Base-by-base conservation (phyloP, 92 coral and sea anemone genomes). In the Phenganax stokvisi region DNA sequence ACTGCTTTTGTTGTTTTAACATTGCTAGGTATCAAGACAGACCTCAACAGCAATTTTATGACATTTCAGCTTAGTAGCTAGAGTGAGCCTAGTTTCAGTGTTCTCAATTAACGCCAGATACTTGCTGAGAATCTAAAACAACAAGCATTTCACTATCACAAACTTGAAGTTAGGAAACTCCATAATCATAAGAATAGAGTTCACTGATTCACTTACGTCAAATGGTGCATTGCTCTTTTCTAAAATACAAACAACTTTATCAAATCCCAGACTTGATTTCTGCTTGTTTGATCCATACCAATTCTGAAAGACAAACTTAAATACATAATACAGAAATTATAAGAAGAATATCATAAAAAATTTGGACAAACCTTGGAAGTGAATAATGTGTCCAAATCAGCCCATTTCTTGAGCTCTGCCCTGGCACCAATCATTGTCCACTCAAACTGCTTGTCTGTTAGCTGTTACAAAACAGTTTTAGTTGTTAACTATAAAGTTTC, bases 21-120 rank as follows among this genome's bases (percentile, higher is more conserved):
- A 37, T 37, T 37, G 47, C 47, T 37, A 37, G 47, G 47, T 37
- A 37, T 37, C 47, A 73, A 20, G 1, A 15, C 87, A 84, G 66
- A 94, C 98, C 97, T 94, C 97, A 54, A 94, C 89, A 10, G 85
- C 97, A 70, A 90, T 91, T 60, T 89, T 89, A 72, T 94, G 97
- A 65, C 91, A 92, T 86, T 91, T 86, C 20, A 79, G 76, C 67
- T 84, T 94, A 37, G 92, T 83, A 44, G 98, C 97, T 70, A 92
- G 56, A 17, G 90, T 57, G 28, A 94, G 78, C 63, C 98, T 84
- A 44, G 88, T 85, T 73, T 84, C 87, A 12, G 29, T 89, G 72
- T 91, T 93, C 75, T 92, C 97, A 57, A 94, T 83, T 56, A 88
- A 76, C 28, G 83, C 92, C 7, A 94, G 77, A 78, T 94, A 94